A percentile compares a stretch with the other conserved stretches of the same genome.
Evolutionary conservation across 2,113 vertebrate species (phyloP).

Genomic region (Tetraodon nigroviridis): DNA sequence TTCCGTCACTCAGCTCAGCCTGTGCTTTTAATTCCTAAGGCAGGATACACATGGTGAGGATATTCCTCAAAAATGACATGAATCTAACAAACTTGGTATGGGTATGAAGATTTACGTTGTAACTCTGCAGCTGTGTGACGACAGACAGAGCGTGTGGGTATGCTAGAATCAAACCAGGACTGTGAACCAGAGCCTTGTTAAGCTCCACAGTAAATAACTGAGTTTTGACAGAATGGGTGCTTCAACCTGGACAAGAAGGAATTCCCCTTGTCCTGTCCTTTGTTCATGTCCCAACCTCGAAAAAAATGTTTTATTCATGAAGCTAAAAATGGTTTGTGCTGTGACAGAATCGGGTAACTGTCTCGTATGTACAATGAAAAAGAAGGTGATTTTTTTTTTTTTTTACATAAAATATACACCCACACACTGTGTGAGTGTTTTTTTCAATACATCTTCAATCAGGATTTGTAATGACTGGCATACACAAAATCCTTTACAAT

Average conservation of each 20-base stretch:
- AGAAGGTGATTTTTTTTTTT: not conserved
- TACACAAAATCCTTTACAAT: too few relatives aligned
- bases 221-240: conserved; percentile 42
- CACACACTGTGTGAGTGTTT: too few relatives aligned
- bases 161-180: not conserved
- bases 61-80: conserved; percentile 28
- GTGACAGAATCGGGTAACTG: conserved; percentile 72
- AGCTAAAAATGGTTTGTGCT: conserved; percentile 64
- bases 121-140: conserved; percentile 4
- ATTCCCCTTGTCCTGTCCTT: conserved; percentile 33
- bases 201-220: conserved; percentile 13
- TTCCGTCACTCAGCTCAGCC: conserved; percentile 43
- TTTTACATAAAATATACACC: not conserved
- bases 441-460: too few relatives aligned
- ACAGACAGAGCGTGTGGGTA: conserved; percentile 6
- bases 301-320: conserved; percentile 74
- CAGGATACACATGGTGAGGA: conserved; percentile 30
- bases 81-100: conserved; percentile 22
- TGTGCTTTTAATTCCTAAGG: conserved; percentile 30
- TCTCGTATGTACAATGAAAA: conserved; percentile 32
- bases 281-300: conserved; percentile 41
- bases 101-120: conserved; percentile 1
- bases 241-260: conserved; percentile 16
- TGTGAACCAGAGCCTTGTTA: not conserved
- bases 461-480: too few relatives aligned